Percentiles rank a stretch among this genome's conserved stretches.
Evolutionary conservation across 2,113 vertebrate genomes (phyloP).

Genomic region (Platichthys flesus): DNA sequence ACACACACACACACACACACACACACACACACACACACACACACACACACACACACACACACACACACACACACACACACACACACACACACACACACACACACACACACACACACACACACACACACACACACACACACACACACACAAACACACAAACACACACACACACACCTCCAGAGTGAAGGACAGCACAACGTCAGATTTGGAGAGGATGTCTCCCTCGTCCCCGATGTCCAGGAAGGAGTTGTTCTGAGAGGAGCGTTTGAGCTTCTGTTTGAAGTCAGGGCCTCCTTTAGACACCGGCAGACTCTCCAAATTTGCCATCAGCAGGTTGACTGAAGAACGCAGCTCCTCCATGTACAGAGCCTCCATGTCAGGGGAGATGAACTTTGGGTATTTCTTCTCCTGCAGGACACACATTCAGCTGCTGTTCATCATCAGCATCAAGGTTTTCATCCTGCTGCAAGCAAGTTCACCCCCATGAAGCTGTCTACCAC

Average conservation of each 20-base stretch:
- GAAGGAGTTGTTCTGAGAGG: constrained; percentile 91
- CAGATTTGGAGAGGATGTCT: constrained; percentile 92
- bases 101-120: no score
- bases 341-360: constrained; percentile 94
- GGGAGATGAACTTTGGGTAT: constrained; percentile 87
- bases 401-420: constrained; percentile 86
- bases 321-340: constrained; percentile 95
- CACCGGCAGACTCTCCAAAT: constrained; percentile 97
- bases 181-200: constrained; percentile 93
- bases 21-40: no score
- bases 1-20: no score
- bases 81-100: no score
- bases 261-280: constrained; percentile 95
- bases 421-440: no score
- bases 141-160: not conserved
- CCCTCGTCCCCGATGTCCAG: constrained; percentile 95
- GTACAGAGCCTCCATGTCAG: constrained; percentile 93
- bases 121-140: no score
- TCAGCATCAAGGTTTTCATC: not conserved
- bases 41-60: no score
- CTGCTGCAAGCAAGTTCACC: not conserved
- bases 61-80: no score
- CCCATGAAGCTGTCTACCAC: not conserved
- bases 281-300: constrained; percentile 94
- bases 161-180: constrained; percentile 86